Evolutionary conservation across 1,140 invertebrate species (phyloP).

Genomic region (Cyclargus thomasi): DNA sequence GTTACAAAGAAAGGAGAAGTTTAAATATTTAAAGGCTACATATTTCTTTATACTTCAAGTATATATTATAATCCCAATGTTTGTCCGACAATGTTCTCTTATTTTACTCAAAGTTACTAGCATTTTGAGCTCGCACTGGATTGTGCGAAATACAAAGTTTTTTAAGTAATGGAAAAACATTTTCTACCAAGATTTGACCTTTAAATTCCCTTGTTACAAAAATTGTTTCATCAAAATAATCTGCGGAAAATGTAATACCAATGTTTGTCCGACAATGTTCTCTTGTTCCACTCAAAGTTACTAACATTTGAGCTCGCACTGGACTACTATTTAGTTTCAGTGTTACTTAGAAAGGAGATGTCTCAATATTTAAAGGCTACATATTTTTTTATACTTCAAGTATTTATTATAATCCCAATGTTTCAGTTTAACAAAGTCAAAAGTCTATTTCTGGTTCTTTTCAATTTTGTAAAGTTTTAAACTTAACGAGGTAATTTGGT

Average conservation of each 20-base stretch:
- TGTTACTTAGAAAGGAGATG: neutral
- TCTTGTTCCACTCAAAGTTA: slow-evolving; percentile 40
- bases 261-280: slow-evolving; percentile 46
- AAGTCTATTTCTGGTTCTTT: no score
- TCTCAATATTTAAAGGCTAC: neutral
- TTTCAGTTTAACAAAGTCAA: no score
- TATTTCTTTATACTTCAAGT: no score
- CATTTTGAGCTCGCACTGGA: slow-evolving; percentile 32
- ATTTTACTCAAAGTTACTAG: slow-evolving; percentile 38
- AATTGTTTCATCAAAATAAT: slow-evolving; percentile 5
- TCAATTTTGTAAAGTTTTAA: no score
- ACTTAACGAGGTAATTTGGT: no score
- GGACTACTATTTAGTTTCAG: slow-evolving; percentile 28
- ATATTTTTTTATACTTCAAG: no score
- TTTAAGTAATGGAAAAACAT: no score
- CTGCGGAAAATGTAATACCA: slow-evolving; percentile 21
- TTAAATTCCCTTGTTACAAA: neutral
- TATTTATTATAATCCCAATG: no score
- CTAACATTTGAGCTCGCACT: slow-evolving; percentile 37
- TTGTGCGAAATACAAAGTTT: no score
- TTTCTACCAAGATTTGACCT: neutral
- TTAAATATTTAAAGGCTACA: neutral
- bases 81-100: slow-evolving; percentile 44
- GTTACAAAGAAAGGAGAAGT: neutral
- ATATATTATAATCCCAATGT: no score